Base-by-base conservation (phyloP, 30 jellyfish, hydroid and myxozoan genomes). In the Hydractinia symbiolongicarpus region DNA sequence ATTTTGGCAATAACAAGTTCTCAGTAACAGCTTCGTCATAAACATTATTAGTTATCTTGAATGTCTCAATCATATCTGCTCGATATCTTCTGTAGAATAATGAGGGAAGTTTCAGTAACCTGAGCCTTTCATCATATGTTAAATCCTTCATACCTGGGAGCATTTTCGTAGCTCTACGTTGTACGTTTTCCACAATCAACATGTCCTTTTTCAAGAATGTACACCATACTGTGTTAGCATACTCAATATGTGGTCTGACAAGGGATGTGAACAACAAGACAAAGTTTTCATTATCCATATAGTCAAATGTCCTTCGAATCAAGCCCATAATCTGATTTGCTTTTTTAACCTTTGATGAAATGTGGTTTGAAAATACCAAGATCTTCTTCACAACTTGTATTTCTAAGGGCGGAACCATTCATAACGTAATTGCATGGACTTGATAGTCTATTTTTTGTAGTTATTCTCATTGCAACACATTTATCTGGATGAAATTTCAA, bases 241-340 rank as follows among this genome's bases (percentile, higher is more conserved):
- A 86, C 79, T 86, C 95, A n/a, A 86, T 75, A 60, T 78, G 89
- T n/a, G 83, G 80, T 19, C 86, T 85, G 19, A 64, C 74, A 64
- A 64, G 19, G 16, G 52, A n/a, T 64, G 74, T 64, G 74, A 64
- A 64, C 74, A 64, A 51, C 74, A 64, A 51, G 9, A n/a, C 40
- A 51, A 64, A 64, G 40, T 51, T n/a, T n/a, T 64, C 74, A 44
- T 64, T 64, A 64, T 64, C 74, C 40, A 64, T 44, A 6, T 64
- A 64, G 74, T n/a, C 74, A 64, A 64, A 64, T 13, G 74, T 64
- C 40, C 74, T 44, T 51, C 74, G 16, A n/a, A 64, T n/a, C 74
- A 64, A n/a, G 40, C 74, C 74, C 19, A 64, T 51, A 64, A 64
- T 44, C 19, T 44, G 52, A 64, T 64, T 64, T n/a, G 74, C 1